Evolutionary conservation across 2,797 vertebrate genomes (phyloP), one percentile per base, ranked within the genome.

Genomic region (Dallia pectoralis): DNA sequence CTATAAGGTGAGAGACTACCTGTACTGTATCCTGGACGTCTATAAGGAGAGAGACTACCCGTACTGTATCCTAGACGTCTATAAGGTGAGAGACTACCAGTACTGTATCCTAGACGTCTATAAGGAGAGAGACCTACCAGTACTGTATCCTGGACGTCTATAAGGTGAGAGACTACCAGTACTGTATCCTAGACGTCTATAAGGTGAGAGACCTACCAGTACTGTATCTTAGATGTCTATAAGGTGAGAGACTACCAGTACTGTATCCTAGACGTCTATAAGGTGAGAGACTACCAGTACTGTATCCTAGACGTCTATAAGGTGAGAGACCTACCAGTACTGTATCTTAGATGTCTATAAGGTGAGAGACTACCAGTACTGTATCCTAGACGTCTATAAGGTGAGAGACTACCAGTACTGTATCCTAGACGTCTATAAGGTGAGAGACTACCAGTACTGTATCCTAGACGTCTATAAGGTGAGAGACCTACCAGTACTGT

Each of bases 1-100:
- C 85, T 99, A 99, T 78, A 99, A 99, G 96, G n/a, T n/a, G n/a
- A n/a, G n/a, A n/a, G 97, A 99, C 91, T 96, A 99, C 91, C 97
- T 99, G 89, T 99, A 97, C 74, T 97, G 97, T 67, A 96, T 97
- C 77, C 93, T 99, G 82, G 97, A 99, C 72, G 97, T 99, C 53
- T 79, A 86, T 83, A n/a, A 22, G 36, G 53, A 56, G 14, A 7
- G 2, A 27, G 98, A 99, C 91, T 96, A 99, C 91, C 98, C 99
- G 89, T 99, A 97, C 74, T 97, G 98, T 67, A 96, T 97, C 78
- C 93, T 99, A 82, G 98, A 99, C 70, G 96, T 99, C 85, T 99
- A 99, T 78, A 99, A 99, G 96, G 25, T 29, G 11, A 30, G 16
- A 19, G 3, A 4, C 33, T 30, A 30, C 62, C 32, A 30, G 36